Evolutionary conservation across 2,113 vertebrate genomes (phyloP), one percentile per base, ranked within the genome.

Genomic region (Regulus satrapa): DNA sequence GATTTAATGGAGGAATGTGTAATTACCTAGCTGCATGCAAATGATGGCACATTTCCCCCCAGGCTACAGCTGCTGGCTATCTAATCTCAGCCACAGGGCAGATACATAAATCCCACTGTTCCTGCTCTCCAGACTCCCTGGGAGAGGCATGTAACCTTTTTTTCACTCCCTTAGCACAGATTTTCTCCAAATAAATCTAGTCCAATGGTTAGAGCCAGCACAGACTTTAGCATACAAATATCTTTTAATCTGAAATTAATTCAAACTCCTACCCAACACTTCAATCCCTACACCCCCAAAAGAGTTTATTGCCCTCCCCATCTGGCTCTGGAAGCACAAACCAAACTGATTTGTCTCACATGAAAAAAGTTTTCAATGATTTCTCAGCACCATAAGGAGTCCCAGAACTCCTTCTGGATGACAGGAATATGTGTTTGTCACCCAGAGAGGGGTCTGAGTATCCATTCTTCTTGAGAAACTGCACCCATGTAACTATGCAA

Each of bases 11-110:
- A 89, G 34, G 73, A 67, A 68, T 21, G n/a, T 81, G 89, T 95
- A 92, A 96, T 95, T 97, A 95, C 91, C 91, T 85, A 64, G 73
- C 84, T 78, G 77, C 73, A 94, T 95, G 94, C 91, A 95, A 95
- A 97, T 95, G 64, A 79, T 18, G 69, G 59, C 43, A 69, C 69
- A 59, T 85, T 94, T 95, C 8, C 46, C 90, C 52, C 59, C 68
- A 85, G 88, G 82, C 87, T 82, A n/a, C 78, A 55, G 34, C 51
- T 55, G 38, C 88, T 92, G 92, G 81, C 89, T 92, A 92, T 90
- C 88, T 93, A 79, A 96, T 88, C 87, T 88, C 63, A 95, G 75
- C 89, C 78, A 69, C 85, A 56, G 92, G 77, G 87, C 21, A 4
- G 75, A 93, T 59, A 34, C 49, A 88, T 94, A 94, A 94, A 93